A percentile compares a stretch with the other conserved stretches of the same genome.
These are phyloP conservation scores for Melopsittacus undulatus DNA, from an alignment of 2,797 vertebrate genomes.

Conservation along the genomic window DNA sequence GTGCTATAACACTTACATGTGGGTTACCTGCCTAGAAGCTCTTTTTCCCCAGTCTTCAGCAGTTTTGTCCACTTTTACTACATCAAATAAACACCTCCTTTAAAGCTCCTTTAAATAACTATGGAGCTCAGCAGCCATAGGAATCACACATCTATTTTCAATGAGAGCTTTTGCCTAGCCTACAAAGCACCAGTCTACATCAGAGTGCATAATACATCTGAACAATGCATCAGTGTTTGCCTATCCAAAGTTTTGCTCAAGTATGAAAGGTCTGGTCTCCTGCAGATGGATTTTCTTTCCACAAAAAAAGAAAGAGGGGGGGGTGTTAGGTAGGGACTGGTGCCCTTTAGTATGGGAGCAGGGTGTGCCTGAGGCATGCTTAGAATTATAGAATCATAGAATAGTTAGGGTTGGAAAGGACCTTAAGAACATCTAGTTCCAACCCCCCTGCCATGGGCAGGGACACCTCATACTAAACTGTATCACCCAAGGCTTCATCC, in stretches of 20 bases:
- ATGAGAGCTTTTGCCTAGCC: not conserved
- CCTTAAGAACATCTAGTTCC: too few species aligned
- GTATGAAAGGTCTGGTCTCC: not conserved
- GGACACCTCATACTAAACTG: too few species aligned
- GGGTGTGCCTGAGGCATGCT: not conserved
- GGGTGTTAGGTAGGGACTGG: not conserved
- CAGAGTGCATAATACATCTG: not conserved
- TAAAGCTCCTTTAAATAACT: not conserved
- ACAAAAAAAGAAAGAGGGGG: not conserved
- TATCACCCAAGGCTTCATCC: too few species aligned
- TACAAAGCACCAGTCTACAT: not conserved
- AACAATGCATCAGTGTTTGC: not conserved
- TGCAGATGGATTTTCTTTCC: not conserved
- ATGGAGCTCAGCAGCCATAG: not conserved
- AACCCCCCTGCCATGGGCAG: too few species aligned
- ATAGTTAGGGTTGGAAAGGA: too few species aligned
- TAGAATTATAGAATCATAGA: too few species aligned
- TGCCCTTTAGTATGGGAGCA: not conserved
- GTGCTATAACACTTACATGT: fast-evolving
- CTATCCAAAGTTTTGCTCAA: not conserved
- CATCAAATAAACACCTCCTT: not conserved
- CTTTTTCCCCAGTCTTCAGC: not conserved
- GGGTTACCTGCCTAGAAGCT: not conserved
- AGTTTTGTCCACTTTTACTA: not conserved
- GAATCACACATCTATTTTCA: not conserved